Conservation (phyloP, 2,888 invertebrate genomes). For the Sepiola atlantica region DNA sequence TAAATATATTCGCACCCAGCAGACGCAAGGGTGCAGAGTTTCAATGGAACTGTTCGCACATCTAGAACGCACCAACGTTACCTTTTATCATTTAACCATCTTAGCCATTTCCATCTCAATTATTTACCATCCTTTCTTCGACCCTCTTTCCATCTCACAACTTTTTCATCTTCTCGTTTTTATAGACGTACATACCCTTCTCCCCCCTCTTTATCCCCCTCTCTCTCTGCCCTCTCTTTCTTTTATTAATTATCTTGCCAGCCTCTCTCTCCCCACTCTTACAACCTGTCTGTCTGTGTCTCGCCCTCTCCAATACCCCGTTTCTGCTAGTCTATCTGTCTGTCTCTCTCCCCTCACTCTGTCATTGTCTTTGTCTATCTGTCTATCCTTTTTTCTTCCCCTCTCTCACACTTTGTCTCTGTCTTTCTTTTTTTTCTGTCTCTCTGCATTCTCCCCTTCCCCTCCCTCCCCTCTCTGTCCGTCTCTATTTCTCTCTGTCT, state of each 20-base stretch:
- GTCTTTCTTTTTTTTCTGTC: too few species aligned
- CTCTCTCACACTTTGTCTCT: not conserved
- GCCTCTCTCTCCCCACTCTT: not conserved
- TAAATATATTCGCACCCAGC: not conserved
- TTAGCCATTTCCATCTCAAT: not conserved
- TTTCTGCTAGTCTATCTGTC: not conserved
- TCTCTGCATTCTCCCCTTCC: not conserved
- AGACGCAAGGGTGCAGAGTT: not conserved
- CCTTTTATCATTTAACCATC: conserved; percentile 18
- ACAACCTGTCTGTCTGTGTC: not conserved
- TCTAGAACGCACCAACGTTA: conserved; percentile 20
- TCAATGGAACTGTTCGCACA: not conserved
- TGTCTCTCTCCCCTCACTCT: not conserved
- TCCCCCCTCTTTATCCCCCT: not conserved
- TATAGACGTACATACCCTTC: too few species aligned
- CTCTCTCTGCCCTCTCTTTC: not conserved
- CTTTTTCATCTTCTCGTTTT: not conserved
- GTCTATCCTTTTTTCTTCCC: not conserved
- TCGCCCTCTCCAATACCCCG: not conserved
- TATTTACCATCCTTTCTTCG: not conserved
- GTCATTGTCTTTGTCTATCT: not conserved
- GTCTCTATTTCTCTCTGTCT: not conserved
- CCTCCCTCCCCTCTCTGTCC: too few species aligned
- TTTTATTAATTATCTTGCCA: not conserved
- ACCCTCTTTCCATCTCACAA: not conserved